A percentile compares a stretch with the other conserved stretches of the same genome.
Evolutionary conservation across 2,888 invertebrate species (phyloP).

Genomic region (Drosophila yooni): DNA sequence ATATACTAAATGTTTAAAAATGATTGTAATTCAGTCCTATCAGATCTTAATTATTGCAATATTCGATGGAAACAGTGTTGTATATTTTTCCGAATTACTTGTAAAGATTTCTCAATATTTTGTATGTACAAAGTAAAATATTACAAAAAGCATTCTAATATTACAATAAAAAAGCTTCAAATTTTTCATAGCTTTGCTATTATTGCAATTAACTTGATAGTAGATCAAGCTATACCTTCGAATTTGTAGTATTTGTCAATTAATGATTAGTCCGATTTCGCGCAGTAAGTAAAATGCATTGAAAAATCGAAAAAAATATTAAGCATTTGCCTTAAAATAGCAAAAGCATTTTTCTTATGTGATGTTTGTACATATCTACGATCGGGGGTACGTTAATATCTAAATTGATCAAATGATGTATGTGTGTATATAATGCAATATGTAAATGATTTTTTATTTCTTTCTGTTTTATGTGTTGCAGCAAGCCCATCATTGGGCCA

Average conservation of each 20-base stretch:
- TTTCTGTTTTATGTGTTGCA: constrained; percentile 53
- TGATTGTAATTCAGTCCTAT: neutral
- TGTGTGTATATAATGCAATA: neutral
- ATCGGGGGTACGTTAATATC: neutral
- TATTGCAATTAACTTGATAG: neutral
- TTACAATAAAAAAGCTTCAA: neutral
- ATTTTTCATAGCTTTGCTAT: neutral
- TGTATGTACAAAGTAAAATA: neutral
- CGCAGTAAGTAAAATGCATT: neutral
- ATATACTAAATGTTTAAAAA: neutral
- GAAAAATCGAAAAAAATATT: neutral
- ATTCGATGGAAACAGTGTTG: neutral
- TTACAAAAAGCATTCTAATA: neutral
- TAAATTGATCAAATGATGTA: neutral
- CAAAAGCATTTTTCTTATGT: neutral
- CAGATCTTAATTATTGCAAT: neutral
- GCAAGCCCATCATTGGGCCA: constrained; percentile 84
- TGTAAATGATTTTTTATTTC: neutral
- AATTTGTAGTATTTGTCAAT: neutral
- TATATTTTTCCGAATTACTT: neutral
- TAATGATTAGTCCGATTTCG: neutral
- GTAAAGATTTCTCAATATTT: neutral
- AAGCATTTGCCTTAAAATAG: neutral
- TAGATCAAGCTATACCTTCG: neutral
- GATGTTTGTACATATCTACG: neutral